Evolutionary conservation across 2,888 invertebrate genomes (phyloP).

Genomic region (Drosophila aldrichi): DNA sequence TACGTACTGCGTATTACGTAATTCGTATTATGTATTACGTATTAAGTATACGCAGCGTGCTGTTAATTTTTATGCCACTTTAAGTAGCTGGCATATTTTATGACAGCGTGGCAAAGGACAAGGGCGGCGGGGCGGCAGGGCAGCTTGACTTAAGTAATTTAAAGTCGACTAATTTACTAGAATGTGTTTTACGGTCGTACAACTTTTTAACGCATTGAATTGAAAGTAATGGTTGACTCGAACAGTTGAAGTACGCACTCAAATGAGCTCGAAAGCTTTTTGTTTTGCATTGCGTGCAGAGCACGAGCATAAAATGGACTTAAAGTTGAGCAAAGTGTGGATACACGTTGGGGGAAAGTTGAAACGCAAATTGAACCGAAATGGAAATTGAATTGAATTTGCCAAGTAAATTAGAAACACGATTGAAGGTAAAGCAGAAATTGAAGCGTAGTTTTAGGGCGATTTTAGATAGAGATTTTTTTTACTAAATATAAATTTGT

Average conservation of each 20-base stretch:
- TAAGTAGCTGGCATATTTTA: conserved; percentile 67
- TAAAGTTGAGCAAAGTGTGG: neutral
- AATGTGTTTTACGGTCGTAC: conserved; percentile 46
- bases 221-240: conserved; percentile 26
- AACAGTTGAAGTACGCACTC: conserved; percentile 19
- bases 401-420: too few relatives aligned
- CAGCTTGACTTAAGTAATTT: conserved; percentile 53
- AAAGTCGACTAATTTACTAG: conserved; percentile 56
- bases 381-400: neutral
- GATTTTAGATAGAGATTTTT: neutral
- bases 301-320: neutral
- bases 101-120: conserved; percentile 27
- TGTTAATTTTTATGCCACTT: conserved; percentile 64
- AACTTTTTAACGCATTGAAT: conserved; percentile 32
- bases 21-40: conserved; percentile 21
- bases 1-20: conserved; percentile 39
- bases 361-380: conserved; percentile 1
- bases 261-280: conserved; percentile 5
- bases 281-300: neutral
- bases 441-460: neutral
- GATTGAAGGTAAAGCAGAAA: neutral
- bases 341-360: neutral
- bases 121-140: neutral
- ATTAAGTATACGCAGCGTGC: conserved; percentile 60
- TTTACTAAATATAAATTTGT: neutral